Conservation (phyloP, 2,797 vertebrate genomes). For the Peromyscus attwateri region DNA sequence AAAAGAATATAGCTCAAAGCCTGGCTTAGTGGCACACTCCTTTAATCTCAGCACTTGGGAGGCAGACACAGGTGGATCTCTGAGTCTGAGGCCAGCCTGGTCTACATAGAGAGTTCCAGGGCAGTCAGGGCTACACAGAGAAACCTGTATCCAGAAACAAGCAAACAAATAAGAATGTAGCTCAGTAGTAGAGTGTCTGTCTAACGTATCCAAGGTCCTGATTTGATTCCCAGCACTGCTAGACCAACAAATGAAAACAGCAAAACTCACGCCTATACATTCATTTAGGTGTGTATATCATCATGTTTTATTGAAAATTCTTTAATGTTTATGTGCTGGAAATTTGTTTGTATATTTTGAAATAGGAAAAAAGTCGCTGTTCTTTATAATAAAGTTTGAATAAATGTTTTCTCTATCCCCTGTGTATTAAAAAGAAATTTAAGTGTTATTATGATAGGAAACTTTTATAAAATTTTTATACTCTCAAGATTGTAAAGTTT, state of each 20-base stretch:
- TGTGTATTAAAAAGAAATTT: conserved; percentile 60
- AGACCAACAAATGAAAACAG: not conserved
- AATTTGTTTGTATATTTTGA: conserved; percentile 33
- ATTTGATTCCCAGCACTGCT: not conserved
- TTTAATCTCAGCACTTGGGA: not conserved
- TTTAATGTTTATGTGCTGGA: not conserved
- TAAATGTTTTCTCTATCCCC: conserved; percentile 29
- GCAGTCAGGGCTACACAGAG: not conserved
- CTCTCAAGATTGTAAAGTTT: not conserved
- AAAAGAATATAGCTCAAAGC: not conserved
- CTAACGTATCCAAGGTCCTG: not conserved
- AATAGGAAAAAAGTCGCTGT: conserved; percentile 34
- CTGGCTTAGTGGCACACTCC: not conserved
- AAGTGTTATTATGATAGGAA: conserved; percentile 21
- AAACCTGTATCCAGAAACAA: not conserved
- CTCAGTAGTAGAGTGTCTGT: not conserved
- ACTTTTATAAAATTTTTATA: conserved; percentile 3
- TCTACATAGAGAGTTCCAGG: not conserved
- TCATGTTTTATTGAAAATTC: conserved; percentile 38
- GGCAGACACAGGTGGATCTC: too few relatives aligned
- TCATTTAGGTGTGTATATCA: not conserved
- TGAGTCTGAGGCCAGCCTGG: not conserved
- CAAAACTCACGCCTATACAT: not conserved
- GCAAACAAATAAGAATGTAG: not conserved
- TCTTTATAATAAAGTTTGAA: conserved; percentile 12